Base-by-base conservation (phyloP, 2,113 vertebrate genomes). In the Myxocyprinus asiaticus region DNA sequence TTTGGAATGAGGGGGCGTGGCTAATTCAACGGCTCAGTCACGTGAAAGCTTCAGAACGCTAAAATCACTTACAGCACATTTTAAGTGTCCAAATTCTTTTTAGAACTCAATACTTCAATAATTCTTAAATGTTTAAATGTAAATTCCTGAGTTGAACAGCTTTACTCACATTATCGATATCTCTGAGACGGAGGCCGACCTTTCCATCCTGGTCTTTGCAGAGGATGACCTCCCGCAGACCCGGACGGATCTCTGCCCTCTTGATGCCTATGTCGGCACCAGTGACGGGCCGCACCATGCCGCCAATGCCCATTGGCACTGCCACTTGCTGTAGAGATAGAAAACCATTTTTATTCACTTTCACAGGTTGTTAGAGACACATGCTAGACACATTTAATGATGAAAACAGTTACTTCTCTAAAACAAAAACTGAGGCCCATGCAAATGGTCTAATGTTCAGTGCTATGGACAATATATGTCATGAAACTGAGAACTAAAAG, bases 191-290 rank as follows among this genome's bases (percentile, higher is more conserved):
- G 51, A 99, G 91, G 53, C 97, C 97, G 0, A 95, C 94, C 90
- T 97, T 97, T 82, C 92, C 86, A 0, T 91, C 91, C 88, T 98
- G 95, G 1, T 98, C 96, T 90, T 99, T 99, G 86, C 97, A 98
- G 14, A 98, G 93, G 63, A 97, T 95, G 42, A 99, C 87, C 88
- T 99, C 97, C 0, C 95, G 87, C 71, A 99, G 81, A 0, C 96
- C 97, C 0, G 91, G 92, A 2, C 92, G 96, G 89, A 98, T 96
- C 92, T 98, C 96, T 0, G 96, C 97, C 48, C 96, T 91, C 45
- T 90, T 88, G 79, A 95, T 69, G 44, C 98, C 97, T 0, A 91
- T 15, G 8, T 90, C 94, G 7, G 90, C 83, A 43, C 97, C 95
- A 0, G 93, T 95, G 84, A 99, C 91, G 0, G 96, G 97, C 2